These are phyloP conservation scores for Taenaris catops DNA, from an alignment of 2,888 invertebrate genomes.

Conservation along the genomic window DNA sequence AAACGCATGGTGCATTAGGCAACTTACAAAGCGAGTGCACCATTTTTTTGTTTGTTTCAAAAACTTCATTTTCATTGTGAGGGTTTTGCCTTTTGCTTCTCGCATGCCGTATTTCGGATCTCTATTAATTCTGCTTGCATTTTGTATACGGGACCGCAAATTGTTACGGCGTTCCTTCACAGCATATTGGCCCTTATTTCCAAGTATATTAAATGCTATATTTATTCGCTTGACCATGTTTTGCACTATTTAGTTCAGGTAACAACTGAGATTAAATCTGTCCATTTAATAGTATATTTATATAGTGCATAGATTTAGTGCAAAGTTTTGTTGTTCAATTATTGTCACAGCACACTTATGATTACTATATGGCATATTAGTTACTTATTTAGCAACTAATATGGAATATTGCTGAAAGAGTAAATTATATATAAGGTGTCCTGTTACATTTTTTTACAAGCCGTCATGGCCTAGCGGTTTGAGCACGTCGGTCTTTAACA, in stretches of 20 bases:
- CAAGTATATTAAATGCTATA: background rate
- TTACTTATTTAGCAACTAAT: too few relatives aligned
- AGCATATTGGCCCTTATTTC: conserved; percentile 1
- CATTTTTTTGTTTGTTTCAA: conserved; percentile 4
- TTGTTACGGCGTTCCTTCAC: background rate
- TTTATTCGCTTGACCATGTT: background rate
- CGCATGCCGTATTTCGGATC: conserved; percentile 7
- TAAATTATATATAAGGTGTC: too few relatives aligned
- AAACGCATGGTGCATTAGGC: background rate
- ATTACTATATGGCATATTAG: too few relatives aligned
- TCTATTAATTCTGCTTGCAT: conserved; percentile 11
- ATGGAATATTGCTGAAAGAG: too few relatives aligned
- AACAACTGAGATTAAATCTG: conserved; percentile 13
- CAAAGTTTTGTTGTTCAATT: background rate
- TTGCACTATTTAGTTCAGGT: conserved; percentile 11
- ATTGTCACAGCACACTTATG: too few relatives aligned
- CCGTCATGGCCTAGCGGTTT: too few relatives aligned
- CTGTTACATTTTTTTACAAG: too few relatives aligned
- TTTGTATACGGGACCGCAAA: conserved; percentile 13
- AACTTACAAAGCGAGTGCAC: conserved; percentile 3
- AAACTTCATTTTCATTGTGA: conserved; percentile 11
- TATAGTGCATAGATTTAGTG: conserved; percentile 6
- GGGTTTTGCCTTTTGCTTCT: conserved; percentile 6
- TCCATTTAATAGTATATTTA: conserved; percentile 7
- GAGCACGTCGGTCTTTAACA: too few relatives aligned